Evolutionary conservation across 2,797 vertebrate genomes (phyloP), one percentile per base, ranked within the genome.

Genomic region (Pagetopsis macropterus): DNA sequence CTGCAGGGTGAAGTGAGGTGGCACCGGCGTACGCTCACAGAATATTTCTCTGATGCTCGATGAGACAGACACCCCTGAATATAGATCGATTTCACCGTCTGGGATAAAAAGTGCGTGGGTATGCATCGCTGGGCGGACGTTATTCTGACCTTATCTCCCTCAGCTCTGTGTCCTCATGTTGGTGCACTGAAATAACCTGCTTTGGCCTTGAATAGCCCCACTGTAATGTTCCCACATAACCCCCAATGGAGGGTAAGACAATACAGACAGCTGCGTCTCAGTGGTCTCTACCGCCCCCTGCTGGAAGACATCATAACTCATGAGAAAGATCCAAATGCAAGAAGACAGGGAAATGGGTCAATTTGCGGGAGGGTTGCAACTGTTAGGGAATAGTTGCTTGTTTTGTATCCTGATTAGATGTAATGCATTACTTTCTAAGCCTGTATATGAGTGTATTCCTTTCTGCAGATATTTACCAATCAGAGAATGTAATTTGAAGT

Each of bases 181-280:
- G 37, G 65, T 87, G 80, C 61, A 83, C 87, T 82, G 68, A 78
- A 87, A 84, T 84, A 87, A 82, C 84, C 84, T 65, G 80, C 75
- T 83, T 80, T 91, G 88, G 87, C 90, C 89, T 87, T 48, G 83
- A 83, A 84, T 85, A 79, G 88, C 86, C 89, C 77, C 80, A 52
- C 50, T 65, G 66, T 85, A 62, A 72, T 72, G 78, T 81, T 87
- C 85, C 81, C 82, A 84, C 56, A 77, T 81, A 89, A 84, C 86
- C 82, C 86, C 82, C 69, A 19, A 78, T 59, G 56, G 75, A 71
- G 81, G 55, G 62, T 51, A 62, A 45, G 70, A 75, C 61, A 67
- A 65, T 17, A 48, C 64, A 59, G 54, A 72, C 27, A 1, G 2
- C 13, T 66, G 58, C 0, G 17, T 33, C 64, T 58, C 3, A 27